These are phyloP conservation scores for Agapetus fuscipes DNA, from an alignment of 2,888 invertebrate genomes.

Conservation along the genomic window DNA sequence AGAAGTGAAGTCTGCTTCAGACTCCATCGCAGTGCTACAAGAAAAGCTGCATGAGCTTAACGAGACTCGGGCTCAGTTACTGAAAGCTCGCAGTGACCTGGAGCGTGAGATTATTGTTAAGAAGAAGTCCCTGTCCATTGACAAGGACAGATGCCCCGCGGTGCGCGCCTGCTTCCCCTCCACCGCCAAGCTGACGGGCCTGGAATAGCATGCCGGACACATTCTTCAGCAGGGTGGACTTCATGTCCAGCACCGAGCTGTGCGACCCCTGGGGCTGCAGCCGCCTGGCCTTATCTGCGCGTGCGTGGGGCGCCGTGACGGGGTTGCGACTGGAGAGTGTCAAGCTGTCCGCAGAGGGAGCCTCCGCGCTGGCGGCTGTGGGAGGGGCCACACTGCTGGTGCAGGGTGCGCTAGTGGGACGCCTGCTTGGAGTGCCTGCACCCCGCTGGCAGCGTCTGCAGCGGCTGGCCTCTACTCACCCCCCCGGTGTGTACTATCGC, in stretches of 20 bases:
- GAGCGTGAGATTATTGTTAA: conserved; percentile 63
- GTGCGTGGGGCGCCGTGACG: not conserved
- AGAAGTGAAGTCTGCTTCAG: conserved; percentile 62
- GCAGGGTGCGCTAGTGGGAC: not conserved
- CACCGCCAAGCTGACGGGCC: conserved; percentile 54
- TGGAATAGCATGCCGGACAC: conserved; percentile 27
- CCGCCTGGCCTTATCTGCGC: not conserved
- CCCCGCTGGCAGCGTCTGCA: not conserved
- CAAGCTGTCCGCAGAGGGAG: not conserved
- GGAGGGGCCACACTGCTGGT: not conserved
- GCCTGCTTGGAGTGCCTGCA: not conserved
- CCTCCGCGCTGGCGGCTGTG: not conserved
- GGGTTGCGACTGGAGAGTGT: not conserved
- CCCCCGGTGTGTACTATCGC: not conserved
- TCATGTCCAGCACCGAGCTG: not conserved
- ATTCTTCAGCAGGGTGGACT: too few relatives aligned
- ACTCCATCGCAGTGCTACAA: conserved; percentile 54
- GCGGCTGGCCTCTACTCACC: not conserved
- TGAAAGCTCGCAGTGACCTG: conserved; percentile 47
- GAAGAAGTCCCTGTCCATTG: conserved; percentile 59
- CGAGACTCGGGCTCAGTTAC: conserved; percentile 40
- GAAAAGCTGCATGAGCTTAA: conserved; percentile 45
- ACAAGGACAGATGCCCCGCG: conserved; percentile 54
- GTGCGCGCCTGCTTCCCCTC: conserved; percentile 63
- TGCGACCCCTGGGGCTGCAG: not conserved